phyloP scores from a whole-genome alignment of 1,140 invertebrate species.

The Dreissena rostriformis region DNA sequence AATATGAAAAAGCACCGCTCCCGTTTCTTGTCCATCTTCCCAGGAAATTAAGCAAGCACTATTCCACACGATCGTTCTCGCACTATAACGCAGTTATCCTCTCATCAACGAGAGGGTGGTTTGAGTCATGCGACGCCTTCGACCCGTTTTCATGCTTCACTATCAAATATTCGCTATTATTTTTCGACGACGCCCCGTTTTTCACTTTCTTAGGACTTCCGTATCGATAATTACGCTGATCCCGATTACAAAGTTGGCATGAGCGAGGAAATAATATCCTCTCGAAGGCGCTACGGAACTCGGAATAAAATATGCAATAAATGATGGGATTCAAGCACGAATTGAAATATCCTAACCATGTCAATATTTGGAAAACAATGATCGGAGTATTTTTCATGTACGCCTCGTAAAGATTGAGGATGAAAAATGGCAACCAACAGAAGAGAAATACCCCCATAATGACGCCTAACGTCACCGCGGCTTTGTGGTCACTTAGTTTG shows the following conservation, averaged over 20 bases:
- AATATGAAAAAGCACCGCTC: no score
- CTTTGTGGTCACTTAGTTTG: conserved; percentile 90
- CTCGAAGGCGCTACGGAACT: conserved; percentile 83
- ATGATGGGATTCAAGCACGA: conserved; percentile 90
- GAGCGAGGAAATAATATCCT: conserved; percentile 88
- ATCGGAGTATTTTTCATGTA: conserved; percentile 83
- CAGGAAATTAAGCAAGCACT: no score
- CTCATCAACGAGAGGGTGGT: conserved; percentile 57
- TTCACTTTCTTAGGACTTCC: conserved; percentile 47
- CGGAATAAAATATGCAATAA: conserved; percentile 82
- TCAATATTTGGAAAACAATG: conserved; percentile 95
- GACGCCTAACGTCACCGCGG: conserved; percentile 94
- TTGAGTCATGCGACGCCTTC: conserved; percentile 53
- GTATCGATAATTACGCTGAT: conserved; percentile 22
- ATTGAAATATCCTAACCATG: conserved; percentile 99
- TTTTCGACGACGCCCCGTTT: conserved; percentile 30
- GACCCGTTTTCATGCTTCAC: conserved; percentile 37
- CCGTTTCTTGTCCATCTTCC: no score
- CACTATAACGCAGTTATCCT: conserved; percentile 40
- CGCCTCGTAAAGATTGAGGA: conserved; percentile 94
- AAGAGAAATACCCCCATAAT: conserved; percentile 96
- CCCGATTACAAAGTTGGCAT: conserved; percentile 64
- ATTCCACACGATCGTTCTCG: no score
- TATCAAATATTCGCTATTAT: neutral
- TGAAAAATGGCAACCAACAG: conserved; percentile 98